Percentiles rank a stretch among this genome's conserved stretches.
phyloP scores from a whole-genome alignment of 2,888 invertebrate genomes.

The Drosophila diplacantha region DNA sequence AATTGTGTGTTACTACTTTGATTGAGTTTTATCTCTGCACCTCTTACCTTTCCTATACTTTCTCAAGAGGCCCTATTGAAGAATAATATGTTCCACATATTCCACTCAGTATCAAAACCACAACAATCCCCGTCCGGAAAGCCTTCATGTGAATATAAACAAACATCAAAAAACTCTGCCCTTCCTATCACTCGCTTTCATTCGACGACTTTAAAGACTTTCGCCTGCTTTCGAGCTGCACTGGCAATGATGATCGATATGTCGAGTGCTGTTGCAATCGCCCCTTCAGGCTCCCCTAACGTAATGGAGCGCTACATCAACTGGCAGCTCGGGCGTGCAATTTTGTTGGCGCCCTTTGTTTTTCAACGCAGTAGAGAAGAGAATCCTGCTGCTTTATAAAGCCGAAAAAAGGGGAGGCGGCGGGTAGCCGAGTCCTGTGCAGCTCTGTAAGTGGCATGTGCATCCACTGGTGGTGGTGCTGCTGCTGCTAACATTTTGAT shows the following conservation, averaged over 20 bases:
- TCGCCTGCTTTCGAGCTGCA: constrained; percentile 21
- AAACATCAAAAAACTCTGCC: neutral
- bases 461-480: constrained; percentile 17
- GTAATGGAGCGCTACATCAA: constrained; percentile 55
- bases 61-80: neutral
- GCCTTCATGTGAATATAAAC: neutral
- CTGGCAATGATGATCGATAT: constrained; percentile 51
- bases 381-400: constrained; percentile 21
- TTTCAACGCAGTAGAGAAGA: constrained; percentile 8
- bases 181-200: constrained; percentile 13
- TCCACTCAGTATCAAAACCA: neutral
- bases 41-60: neutral
- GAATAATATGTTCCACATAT: neutral
- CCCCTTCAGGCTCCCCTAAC: constrained; percentile 2
- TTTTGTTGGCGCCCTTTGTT: constrained; percentile 46
- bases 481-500: constrained; percentile 57
- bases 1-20: neutral
- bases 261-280: constrained; percentile 41
- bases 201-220: constrained; percentile 26
- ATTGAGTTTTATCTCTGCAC: neutral
- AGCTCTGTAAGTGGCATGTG: constrained; percentile 38
- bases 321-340: constrained; percentile 51
- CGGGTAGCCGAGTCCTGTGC: constrained; percentile 4
- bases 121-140: neutral
- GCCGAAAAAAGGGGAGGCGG: neutral